Evolutionary conservation across 2,888 invertebrate genomes (phyloP).

Genomic region (Drosophila buzzatii): DNA sequence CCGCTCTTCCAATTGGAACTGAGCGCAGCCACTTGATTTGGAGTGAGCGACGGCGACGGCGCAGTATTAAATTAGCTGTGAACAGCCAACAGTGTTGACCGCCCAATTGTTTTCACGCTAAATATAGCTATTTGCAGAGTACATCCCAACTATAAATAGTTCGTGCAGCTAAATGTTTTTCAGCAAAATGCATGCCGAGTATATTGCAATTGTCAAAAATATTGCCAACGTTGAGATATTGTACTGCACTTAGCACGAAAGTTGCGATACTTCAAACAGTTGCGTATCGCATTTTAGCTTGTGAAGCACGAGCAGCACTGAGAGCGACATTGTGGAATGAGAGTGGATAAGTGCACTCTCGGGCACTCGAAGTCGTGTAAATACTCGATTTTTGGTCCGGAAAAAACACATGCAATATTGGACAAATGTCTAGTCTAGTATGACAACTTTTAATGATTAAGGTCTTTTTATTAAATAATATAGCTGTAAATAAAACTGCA

Average conservation of each 20-base stretch:
- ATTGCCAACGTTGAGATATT: neutral
- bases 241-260: neutral
- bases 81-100: conserved; percentile 38
- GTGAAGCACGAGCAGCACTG: conserved; percentile 20
- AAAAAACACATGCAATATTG: neutral
- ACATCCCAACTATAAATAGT: neutral
- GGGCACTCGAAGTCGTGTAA: conserved; percentile 11
- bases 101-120: conserved; percentile 29
- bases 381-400: neutral
- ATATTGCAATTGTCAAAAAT: neutral
- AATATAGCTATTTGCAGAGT: conserved; percentile 1
- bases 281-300: conserved; percentile 5
- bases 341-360: conserved; percentile 21
- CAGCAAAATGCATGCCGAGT: neutral
- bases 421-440: neutral
- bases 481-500: neutral
- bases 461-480: neutral
- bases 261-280: neutral
- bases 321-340: conserved; percentile 14
- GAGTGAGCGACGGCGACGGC: conserved; percentile 64
- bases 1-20: conserved; percentile 72
- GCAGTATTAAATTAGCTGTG: conserved; percentile 48
- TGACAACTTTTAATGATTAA: conserved; percentile 2
- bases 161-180: neutral
- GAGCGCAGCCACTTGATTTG: conserved; percentile 47